Evolutionary conservation across 2,888 invertebrate genomes (phyloP).

Genomic region (Scrobipalpa costella): DNA sequence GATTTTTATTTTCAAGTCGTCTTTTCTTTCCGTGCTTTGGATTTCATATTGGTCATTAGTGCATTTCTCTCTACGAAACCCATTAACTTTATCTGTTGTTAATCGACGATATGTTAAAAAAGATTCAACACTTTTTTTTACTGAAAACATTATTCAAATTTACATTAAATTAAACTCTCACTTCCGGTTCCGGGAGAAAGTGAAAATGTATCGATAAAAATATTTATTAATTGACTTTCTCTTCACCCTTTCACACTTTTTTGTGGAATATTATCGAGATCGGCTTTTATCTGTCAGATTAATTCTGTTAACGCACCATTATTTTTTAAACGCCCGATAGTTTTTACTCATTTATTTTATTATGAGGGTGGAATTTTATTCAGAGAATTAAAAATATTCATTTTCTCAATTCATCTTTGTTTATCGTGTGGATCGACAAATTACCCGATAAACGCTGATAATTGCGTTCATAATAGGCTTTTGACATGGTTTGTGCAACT

Average conservation of each 20-base stretch:
- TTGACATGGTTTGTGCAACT: too few species aligned
- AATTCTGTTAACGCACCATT: constrained; percentile 4
- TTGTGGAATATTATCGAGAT: neutral
- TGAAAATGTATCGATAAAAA: constrained; percentile 32
- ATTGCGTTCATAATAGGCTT: too few species aligned
- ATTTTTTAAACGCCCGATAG: constrained; percentile 5
- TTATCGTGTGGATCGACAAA: too few species aligned
- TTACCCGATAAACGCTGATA: too few species aligned
- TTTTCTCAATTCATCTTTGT: too few species aligned
- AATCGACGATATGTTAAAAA: neutral
- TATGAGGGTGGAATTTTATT: too few species aligned
- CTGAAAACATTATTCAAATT: constrained; percentile 8
- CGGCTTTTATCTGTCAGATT: neutral
- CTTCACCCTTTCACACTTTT: constrained; percentile 15
- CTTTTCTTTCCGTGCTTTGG: too few species aligned
- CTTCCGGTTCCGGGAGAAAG: constrained; percentile 25
- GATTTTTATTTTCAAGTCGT: too few species aligned
- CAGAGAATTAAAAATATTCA: too few species aligned
- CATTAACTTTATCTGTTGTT: too few species aligned
- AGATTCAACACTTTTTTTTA: neutral
- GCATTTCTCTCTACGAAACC: too few species aligned
- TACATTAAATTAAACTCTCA: constrained; percentile 1
- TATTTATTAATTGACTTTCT: constrained; percentile 8
- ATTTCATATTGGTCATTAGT: too few species aligned
- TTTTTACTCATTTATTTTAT: neutral